A percentile compares a stretch with the other conserved stretches of the same genome.
phyloP scores from a whole-genome alignment of 1,140 invertebrate species.

The Aphaenogaster rudis region DNA sequence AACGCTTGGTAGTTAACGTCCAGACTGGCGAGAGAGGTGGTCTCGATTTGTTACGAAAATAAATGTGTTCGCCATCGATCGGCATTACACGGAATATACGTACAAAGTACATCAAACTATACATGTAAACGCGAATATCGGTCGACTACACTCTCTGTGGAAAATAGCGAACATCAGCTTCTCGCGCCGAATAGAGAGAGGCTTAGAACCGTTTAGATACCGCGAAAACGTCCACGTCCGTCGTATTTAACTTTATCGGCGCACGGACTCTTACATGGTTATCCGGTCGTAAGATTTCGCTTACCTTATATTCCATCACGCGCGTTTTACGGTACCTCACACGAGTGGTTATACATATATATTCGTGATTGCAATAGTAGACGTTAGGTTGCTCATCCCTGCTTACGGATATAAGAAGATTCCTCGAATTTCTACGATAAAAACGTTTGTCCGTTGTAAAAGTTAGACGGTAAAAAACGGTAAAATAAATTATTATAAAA shows the following conservation, averaged over 20 bases:
- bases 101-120: conserved; percentile 39
- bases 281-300: conserved; percentile 23
- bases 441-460: background rate
- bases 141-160: conserved; percentile 5
- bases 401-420: background rate
- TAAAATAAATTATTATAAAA: background rate
- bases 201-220: conserved; percentile 42
- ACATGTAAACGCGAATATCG: background rate
- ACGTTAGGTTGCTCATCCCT: background rate
- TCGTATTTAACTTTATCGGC: conserved; percentile 50
- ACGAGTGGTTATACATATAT: conserved; percentile 13
- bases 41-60: conserved; percentile 50
- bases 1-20: conserved; percentile 45
- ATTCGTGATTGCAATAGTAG: conserved; percentile 21
- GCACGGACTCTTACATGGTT: background rate
- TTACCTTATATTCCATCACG: conserved; percentile 44
- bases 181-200: background rate
- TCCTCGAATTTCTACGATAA: background rate
- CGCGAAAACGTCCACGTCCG: background rate
- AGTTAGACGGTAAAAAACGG: background rate
- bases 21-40: conserved; percentile 51
- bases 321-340: conserved; percentile 3
- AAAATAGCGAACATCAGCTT: conserved; percentile 21
- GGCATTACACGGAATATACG: background rate
- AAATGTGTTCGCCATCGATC: conserved; percentile 25